Evolutionary conservation across 2,888 invertebrate genomes (phyloP), one percentile per base, ranked within the genome.

Genomic region (Elmis aenea): DNA sequence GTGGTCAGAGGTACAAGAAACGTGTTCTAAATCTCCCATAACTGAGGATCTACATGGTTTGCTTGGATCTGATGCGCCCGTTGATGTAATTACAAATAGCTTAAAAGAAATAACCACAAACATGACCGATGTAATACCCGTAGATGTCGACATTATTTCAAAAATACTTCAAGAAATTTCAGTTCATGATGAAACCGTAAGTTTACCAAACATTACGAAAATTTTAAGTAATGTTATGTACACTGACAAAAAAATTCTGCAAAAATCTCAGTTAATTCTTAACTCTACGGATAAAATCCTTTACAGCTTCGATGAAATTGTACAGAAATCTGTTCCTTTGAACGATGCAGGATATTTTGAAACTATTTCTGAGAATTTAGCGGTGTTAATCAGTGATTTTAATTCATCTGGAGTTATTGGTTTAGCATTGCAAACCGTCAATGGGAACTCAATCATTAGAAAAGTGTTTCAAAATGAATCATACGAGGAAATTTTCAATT

Each of bases 1-100:
- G 26, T 79, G 79, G 79, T 68, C 69, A 25, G 36, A 55, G 1
- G 56, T 72, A 2, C 61, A 63, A 9, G 49, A 45, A 27, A 23
- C 18, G 5, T 18, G 18, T 18, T 5, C 18, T 8, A 18, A 18
- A 5, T 32, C 45, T 1, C 25, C 37, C 2, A 26, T 26, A 15
- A 48, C 46, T 2, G 5, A 35, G n/a, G 16, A n/a, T 3, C 22
- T 50, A 20, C 25, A 45, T 26, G 31, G 28, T 5, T 13, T 50
- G 2, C 23, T 33, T 11, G 20, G 32, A 9, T 36, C 36, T 5
- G 21, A 36, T 14, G 25, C 38, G 24, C 20, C 34, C 1, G 26
- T 35, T 1, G 13, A 29, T 6, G 27, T 26, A 14, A 13, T 33
- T 4, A 36, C 35, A 6, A 22, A 22, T 2, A 11, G 13, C n/a